Evolutionary conservation across 2,888 invertebrate genomes (phyloP), one percentile per base, ranked within the genome.

Genomic region (Diarsia mendica): DNA sequence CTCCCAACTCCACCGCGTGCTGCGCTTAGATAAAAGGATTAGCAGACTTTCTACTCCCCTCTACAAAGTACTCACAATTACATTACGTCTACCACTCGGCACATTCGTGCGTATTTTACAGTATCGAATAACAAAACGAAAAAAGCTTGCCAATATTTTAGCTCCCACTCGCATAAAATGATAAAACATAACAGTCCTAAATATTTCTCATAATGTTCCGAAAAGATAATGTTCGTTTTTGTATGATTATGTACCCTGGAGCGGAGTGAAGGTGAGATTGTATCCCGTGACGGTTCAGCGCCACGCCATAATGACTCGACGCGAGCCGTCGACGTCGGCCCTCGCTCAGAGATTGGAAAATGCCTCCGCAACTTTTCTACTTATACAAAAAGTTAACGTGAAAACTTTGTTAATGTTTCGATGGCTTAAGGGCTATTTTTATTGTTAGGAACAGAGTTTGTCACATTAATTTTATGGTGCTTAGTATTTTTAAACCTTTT

Each of bases 11-110:
- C 88, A 83, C 91, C 92, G 94, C 90, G 93, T 94, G 95, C 92
- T 93, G 90, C 91, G 90, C 91, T 92, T 90, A 93, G 95, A 95
- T 95, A 95, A 94, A 94, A 91, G 94, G 94, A 94, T 94, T 94
- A 94, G 87, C 91, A 92, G 90, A 91, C 91, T 93, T 92, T 91
- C 92, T 92, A 88, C 89, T 90, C 89, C 86, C 90, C 88, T 91
- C 89, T 90, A 86, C 88, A 90, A 89, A 86, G 82, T 85, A 88
- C 86, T 85, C 68, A 76, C 85, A 91, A 92, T 91, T 89, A 90
- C 89, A 88, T 88, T 88, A 89, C 87, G 85, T 88, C 88, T 85
- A 87, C 83, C 77, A 85, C 83, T 87, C 84, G 74, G 81, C 78
- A 84, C 77, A 82, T 85, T 82, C 69, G 78, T 75, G 69, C 65